Percentiles rank a stretch among this genome's conserved stretches.
Evolutionary conservation across 2,797 vertebrate genomes (phyloP).

Genomic region (Champsocephalus gunnari): DNA sequence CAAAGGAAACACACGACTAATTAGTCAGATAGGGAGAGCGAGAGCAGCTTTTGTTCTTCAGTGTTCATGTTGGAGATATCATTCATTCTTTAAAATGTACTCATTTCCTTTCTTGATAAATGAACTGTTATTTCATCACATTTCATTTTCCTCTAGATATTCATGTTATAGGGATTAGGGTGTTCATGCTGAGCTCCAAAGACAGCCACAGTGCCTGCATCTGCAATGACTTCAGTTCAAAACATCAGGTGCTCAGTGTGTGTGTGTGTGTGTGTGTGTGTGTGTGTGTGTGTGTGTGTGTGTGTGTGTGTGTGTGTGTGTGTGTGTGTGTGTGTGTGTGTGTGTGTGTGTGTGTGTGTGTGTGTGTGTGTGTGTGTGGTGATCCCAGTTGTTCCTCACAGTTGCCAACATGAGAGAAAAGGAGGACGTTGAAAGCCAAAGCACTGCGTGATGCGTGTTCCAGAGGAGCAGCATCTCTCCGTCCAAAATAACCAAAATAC

Average conservation of each 20-base stretch:
- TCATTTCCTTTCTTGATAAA: not conserved
- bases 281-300: no score
- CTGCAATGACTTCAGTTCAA: not conserved
- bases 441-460: not conserved
- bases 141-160: not conserved
- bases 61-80: constrained; percentile 2
- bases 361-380: not conserved
- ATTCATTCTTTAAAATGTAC: constrained; percentile 13
- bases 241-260: not conserved
- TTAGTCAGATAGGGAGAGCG: constrained; percentile 8
- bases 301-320: no score
- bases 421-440: not conserved
- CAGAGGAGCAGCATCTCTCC: not conserved
- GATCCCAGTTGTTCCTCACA: not conserved
- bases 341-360: no score
- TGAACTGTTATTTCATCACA: constrained; percentile 12
- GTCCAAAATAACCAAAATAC: not conserved
- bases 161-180: not conserved
- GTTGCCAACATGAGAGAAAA: constrained; percentile 10
- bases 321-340: no score
- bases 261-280: no score
- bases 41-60: constrained; percentile 11
- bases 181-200: constrained; percentile 8
- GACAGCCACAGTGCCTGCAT: not conserved
- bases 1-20: constrained; percentile 16